Conservation (phyloP, 2,797 vertebrate genomes). For the Pogoniulus pusillus region DNA sequence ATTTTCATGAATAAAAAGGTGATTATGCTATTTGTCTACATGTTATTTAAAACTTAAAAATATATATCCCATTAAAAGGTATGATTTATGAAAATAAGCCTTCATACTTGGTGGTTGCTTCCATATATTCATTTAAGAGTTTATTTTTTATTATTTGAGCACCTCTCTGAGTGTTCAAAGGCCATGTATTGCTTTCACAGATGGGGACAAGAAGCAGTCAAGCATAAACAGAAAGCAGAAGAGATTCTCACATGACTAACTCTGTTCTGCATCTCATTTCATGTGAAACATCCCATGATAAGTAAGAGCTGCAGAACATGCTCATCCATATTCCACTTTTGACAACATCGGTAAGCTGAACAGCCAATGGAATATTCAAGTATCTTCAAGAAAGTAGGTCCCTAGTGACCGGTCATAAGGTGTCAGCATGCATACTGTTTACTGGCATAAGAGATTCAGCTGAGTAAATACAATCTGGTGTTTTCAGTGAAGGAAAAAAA, state of each 20-base stretch:
- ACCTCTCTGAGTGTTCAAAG: slow-evolving; percentile 5
- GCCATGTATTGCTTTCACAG: slow-evolving; percentile 12
- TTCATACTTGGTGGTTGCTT: background rate
- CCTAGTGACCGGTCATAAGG: slow-evolving; percentile 10
- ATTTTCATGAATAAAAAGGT: too few relatives aligned
- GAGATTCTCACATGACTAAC: slow-evolving; percentile 50
- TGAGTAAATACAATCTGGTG: slow-evolving; percentile 11
- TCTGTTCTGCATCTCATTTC: slow-evolving; percentile 55
- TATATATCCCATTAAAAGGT: too few relatives aligned
- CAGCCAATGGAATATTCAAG: slow-evolving; percentile 49
- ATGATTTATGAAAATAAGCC: too few relatives aligned
- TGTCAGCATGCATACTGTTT: background rate
- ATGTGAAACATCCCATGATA: slow-evolving; percentile 50
- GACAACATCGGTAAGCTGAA: slow-evolving; percentile 56
- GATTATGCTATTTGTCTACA: too few relatives aligned
- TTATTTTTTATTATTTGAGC: background rate
- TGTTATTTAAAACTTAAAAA: too few relatives aligned
- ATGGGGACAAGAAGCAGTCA: slow-evolving; percentile 53
- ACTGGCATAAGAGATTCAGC: background rate
- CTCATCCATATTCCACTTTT: slow-evolving; percentile 35
- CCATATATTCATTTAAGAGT: background rate
- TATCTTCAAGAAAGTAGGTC: background rate
- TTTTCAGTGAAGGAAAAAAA: background rate
- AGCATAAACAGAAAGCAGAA: slow-evolving; percentile 43
- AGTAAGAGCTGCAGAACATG: background rate